Evolutionary conservation across 2,888 invertebrate species (phyloP), one percentile per base, ranked within the genome.

Genomic region (Caenorhabditis angaria): DNA sequence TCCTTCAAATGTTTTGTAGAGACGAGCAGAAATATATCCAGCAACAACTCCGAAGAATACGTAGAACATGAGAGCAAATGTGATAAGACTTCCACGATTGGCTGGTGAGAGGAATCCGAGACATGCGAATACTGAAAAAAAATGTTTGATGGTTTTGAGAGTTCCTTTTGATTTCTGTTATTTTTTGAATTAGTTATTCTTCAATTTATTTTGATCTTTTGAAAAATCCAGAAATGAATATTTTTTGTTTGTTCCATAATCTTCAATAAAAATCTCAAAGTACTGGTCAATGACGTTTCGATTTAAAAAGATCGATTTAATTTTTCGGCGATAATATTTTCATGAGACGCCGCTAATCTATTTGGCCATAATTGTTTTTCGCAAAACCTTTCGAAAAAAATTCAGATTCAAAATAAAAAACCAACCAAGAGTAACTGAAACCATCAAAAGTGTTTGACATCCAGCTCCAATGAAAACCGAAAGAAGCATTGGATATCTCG

Each of bases 41-140:
- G 97, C 96, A 0, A 94, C 94, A 0, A 95, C 95, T 14, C 97
- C 97, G 35, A 99, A 91, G 77, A 96, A 92, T n/a, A 97, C 97
- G 90, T 94, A 99, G 74, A 96, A 91, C 0, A 97, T 94, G 91
- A 99, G 92, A 28, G 95, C 93, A 88, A 97, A 97, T 0, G 97
- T 99, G 97, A 99, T 99, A 70, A 99, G 89, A 0, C 97, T 95
- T 10, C 99, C 99, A 85, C 99, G 92, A 90, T 99, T 97, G 4
- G 97, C 97, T 0, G 99, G 99, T 12, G 97, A 97, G 65, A 99
- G 91, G 90, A 99, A 99, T 63, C 99, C 99, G 77, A 99, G 91
- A 88, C 97, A 97, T n/a, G 99, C 99, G 90, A 99, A 97, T 20
- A 94, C 95, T 91, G 87, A 60, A 88, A 87, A 25, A 57, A 27